Evolutionary conservation across 2,888 invertebrate genomes (phyloP), one percentile per base, ranked within the genome.

Genomic region (Xestia xanthographa): DNA sequence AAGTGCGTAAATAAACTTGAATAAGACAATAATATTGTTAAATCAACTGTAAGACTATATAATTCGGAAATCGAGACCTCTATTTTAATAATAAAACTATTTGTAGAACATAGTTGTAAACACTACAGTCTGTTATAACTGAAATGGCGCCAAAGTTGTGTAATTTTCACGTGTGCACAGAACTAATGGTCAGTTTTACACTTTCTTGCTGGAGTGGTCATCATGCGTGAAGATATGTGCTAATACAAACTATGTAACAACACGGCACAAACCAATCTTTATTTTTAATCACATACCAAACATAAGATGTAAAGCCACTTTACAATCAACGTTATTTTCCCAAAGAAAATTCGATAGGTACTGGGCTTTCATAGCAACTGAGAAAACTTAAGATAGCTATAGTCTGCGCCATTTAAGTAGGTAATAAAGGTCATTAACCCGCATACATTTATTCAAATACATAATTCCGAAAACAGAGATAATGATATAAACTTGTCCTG

Each of bases 131-230:
- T 72, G 50, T 67, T 75, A 26, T 43, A 73, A 50, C 63, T 73
- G 71, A 80, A 86, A 80, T 79, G 75, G 83, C 85, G 86, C 86
- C 83, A 86, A 75, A 68, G 34, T 86, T 84, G 71, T 79, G 83
- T 83, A 79, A 84, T 84, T 77, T 85, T 86, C 79, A 78, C 70
- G 74, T 66, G 34, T 69, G 22, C 26, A 34, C 5, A n/a, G 60
- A 68, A 68, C 20, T 70, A 83, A 70, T 74, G 45, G 29, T 66
- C 56, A 45, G 73, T 81, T 78, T 76, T 73, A 84, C 84, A 85
- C 81, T 84, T 84, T 84, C 85, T 69, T 77, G 50, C 62, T 45
- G 43, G 63, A 86, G 66, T 86, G 34, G 50, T 60, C 11, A n/a
- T 69, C 79, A 75, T 71, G 80, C 86, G 56, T 72, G 60, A 86